A percentile compares a stretch with the other conserved stretches of the same genome.
phyloP scores from a whole-genome alignment of 2,113 vertebrate genomes.

The Bagarius yarrelli region DNA sequence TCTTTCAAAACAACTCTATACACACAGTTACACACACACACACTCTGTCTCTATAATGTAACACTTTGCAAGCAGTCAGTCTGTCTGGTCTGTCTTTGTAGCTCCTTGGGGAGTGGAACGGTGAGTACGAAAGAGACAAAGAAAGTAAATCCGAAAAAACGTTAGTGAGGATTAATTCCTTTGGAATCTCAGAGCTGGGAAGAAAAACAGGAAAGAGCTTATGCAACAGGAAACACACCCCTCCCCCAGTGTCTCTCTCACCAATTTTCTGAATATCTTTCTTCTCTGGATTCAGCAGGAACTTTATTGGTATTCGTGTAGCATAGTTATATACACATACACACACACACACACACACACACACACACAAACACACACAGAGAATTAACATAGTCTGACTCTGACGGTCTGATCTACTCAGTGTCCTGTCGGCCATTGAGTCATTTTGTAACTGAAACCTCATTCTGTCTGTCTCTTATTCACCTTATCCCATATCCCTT shows the following conservation, averaged over 20 bases:
- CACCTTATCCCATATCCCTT: background rate
- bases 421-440: background rate
- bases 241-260: background rate
- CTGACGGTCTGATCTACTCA: too few relatives aligned
- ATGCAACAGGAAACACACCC: conserved; percentile 20
- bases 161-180: conserved; percentile 2
- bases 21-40: background rate
- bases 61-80: background rate
- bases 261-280: background rate
- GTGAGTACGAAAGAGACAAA: background rate
- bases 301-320: background rate
- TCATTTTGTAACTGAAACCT: background rate
- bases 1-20: conserved; percentile 36
- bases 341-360: background rate
- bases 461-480: background rate
- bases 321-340: background rate
- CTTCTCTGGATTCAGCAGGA: background rate
- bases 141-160: background rate
- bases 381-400: background rate
- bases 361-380: background rate
- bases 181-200: conserved; percentile 25
- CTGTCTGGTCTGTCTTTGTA: background rate
- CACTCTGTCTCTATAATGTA: conserved; percentile 9
- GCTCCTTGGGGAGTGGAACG: background rate
- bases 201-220: conserved; percentile 29